Conservation (phyloP, 1,140 invertebrate species). For the Drosophila pallidifrons region DNA sequence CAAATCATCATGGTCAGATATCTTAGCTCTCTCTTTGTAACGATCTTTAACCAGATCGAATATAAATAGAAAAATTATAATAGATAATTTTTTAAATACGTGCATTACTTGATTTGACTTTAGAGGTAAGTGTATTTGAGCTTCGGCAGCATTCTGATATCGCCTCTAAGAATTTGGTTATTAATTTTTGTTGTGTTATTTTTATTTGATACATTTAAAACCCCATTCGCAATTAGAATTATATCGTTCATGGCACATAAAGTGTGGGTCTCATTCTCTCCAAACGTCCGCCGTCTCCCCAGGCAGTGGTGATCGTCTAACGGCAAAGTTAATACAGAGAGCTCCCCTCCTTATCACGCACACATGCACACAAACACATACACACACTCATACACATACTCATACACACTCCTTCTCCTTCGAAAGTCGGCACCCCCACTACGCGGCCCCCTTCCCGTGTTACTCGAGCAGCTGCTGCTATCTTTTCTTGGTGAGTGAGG, state of each 20-base stretch:
- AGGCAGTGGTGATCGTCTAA: slow-evolving; percentile 17
- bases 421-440: slow-evolving; percentile 10
- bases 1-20: too few relatives aligned
- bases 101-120: too few relatives aligned
- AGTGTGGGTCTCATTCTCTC: slow-evolving; percentile 37
- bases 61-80: too few relatives aligned
- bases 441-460: neutral
- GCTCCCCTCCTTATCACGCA: slow-evolving; percentile 9
- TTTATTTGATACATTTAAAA: slow-evolving; percentile 23
- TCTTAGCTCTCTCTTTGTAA: too few relatives aligned
- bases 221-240: slow-evolving; percentile 49
- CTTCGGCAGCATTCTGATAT: neutral
- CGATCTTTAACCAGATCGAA: too few relatives aligned
- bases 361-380: neutral
- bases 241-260: slow-evolving; percentile 58
- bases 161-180: neutral
- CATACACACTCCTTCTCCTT: slow-evolving; percentile 13
- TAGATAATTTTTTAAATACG: too few relatives aligned
- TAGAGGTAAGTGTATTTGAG: slow-evolving; percentile 4
- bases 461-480: slow-evolving; percentile 51
- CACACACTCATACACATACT: too few relatives aligned
- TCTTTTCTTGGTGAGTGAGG: slow-evolving; percentile 40
- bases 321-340: slow-evolving; percentile 23
- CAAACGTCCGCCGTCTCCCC: neutral
- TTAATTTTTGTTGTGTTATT: slow-evolving; percentile 11